Evolutionary conservation across 2,113 vertebrate genomes (phyloP).

Genomic region (Psilopsiagon aymara): DNA sequence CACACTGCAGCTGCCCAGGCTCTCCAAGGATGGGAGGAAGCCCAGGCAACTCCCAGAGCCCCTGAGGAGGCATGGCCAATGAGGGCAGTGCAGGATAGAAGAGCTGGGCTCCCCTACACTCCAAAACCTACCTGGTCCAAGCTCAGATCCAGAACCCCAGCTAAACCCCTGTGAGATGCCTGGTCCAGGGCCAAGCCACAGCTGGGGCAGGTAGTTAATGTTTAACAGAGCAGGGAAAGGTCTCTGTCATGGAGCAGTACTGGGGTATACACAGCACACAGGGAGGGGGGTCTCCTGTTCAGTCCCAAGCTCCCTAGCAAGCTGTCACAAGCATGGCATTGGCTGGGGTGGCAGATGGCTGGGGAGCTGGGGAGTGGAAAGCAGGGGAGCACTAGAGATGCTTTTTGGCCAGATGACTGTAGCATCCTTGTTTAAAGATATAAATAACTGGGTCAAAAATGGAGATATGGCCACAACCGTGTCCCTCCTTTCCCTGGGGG

Average conservation of each 20-base stretch:
- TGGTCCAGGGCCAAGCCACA: neutral
- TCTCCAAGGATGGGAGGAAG: neutral
- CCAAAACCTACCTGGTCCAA: neutral
- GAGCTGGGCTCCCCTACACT: neutral
- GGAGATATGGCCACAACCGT: neutral
- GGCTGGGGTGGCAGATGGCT: constrained; percentile 28
- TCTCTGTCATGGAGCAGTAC: rapidly evolving
- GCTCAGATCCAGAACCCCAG: neutral
- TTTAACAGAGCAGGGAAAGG: neutral
- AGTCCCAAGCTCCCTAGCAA: neutral
- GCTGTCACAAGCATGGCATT: rapidly evolving
- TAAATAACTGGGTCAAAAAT: constrained; percentile 16
- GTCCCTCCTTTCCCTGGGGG: neutral
- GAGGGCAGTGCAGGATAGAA: neutral
- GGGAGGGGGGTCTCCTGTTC: neutral
- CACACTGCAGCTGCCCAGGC: neutral
- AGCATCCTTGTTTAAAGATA: constrained; percentile 46
- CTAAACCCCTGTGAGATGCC: neutral
- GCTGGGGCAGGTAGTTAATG: rapidly evolving
- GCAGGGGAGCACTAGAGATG: neutral
- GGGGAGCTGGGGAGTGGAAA: neutral
- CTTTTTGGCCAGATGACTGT: constrained; percentile 19
- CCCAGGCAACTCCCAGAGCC: neutral
- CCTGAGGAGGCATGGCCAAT: rapidly evolving
- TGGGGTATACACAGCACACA: neutral